These are phyloP conservation scores for Paramormyrops hopkinsi DNA, from an alignment of 2,797 vertebrate species.

Conservation along the genomic window DNA sequence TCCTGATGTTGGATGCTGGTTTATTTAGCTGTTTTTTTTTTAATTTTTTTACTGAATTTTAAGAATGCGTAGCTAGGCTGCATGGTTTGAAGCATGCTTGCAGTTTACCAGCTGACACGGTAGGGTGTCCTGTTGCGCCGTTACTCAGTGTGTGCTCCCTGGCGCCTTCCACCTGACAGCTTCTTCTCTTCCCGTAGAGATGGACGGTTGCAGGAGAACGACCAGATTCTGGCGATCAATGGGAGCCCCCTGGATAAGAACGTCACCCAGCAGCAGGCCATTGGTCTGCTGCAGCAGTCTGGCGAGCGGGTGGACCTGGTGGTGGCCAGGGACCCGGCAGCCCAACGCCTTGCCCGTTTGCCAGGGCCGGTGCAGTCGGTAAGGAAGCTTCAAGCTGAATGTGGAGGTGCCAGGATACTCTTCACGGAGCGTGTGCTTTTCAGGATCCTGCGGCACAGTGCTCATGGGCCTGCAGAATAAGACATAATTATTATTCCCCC, in stretches of 20 bases:
- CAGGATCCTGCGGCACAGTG: not conserved
- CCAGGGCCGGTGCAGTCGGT: slow-evolving; percentile 57
- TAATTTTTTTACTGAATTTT: not conserved
- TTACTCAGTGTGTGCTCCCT: not conserved
- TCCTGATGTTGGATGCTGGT: not conserved
- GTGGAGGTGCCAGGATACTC: not conserved
- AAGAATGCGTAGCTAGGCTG: not conserved
- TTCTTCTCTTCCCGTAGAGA: slow-evolving; percentile 60
- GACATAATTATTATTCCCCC: slow-evolving; percentile 26
- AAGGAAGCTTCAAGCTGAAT: slow-evolving; percentile 37
- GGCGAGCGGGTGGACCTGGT: slow-evolving; percentile 72
- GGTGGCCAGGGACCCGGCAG: slow-evolving; percentile 67
- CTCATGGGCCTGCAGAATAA: not conserved
- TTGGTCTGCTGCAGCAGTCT: slow-evolving; percentile 80
- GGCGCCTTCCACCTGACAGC: not conserved
- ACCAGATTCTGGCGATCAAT: slow-evolving; percentile 91
- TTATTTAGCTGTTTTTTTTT: not conserved
- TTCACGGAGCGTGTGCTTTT: not conserved
- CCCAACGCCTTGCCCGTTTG: slow-evolving; percentile 31
- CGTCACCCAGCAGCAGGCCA: slow-evolving; percentile 81
- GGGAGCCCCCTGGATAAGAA: slow-evolving; percentile 74
- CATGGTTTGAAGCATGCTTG: not conserved
- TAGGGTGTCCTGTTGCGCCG: not conserved
- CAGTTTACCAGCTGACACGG: not conserved
- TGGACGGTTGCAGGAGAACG: slow-evolving; percentile 79